Base-by-base conservation (phyloP, 2,888 invertebrate species). In the Limenitis camilla region DNA sequence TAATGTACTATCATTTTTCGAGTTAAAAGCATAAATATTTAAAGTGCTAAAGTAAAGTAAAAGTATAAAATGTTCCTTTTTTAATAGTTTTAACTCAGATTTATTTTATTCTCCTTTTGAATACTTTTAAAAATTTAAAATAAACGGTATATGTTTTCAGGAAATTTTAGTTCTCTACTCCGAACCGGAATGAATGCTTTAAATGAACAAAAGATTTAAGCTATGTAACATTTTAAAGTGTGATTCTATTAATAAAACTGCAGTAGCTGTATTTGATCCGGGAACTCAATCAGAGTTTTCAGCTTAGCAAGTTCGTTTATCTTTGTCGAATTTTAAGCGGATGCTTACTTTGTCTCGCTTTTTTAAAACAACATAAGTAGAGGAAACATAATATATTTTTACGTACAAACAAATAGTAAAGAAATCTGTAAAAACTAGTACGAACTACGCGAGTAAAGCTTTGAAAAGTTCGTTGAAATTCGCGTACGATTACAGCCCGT, bases 201-300 rank as follows among this genome's bases (percentile, higher is more conserved):
- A 44, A 42, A 8, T 6, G 35, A 36, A 11, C 4, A 10, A 36
- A 36, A 9, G 5, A 7, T 45, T 45, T 8, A 29, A 5, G n/a
- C 33, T 28, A 28, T 33, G 29, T 36, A 45, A 36, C 29, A 36
- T 45, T 44, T 45, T 28, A 36, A 44, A 36, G 36, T 36, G 8
- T 28, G 28, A 36, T 28, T 29, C 33, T 36, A 29, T 45, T 45
- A 45, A 45, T 45, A 45, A 45, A 45, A 36, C 7, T 29, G 29
- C 5, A 35, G 10, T 29, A 28, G 5, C 10, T 43, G 28, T 42
- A 38, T 36, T 42, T 32, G 43, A 39, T 32, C 43, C 32, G 32
- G 28, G 6, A 49, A 43, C 36, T 36, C 27, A 42, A 49, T 49
- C 43, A 43, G 38, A 39, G 43, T 32, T 43, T 49, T 49, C 43